Evolutionary conservation across 1,140 invertebrate species (phyloP).

Genomic region (Trissolcus basalis): DNA sequence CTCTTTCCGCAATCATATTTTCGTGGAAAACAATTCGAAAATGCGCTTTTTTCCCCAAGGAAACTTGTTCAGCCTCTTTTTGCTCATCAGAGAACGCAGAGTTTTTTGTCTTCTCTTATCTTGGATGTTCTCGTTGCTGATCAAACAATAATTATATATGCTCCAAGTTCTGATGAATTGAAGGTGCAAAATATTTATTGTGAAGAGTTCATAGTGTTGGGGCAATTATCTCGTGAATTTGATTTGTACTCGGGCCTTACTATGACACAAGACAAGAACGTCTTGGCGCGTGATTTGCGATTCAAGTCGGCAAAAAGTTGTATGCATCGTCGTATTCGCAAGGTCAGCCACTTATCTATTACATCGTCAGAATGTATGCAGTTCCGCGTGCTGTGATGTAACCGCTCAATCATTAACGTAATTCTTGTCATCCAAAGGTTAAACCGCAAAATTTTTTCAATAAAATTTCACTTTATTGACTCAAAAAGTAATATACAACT

Average conservation of each 20-base stretch:
- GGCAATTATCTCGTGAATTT: slow-evolving; percentile 28
- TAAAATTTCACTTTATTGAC: slow-evolving; percentile 11
- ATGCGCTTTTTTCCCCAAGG: too few relatives aligned
- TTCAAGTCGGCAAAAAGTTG: slow-evolving; percentile 54
- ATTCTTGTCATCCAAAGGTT: slow-evolving; percentile 65
- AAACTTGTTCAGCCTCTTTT: too few relatives aligned
- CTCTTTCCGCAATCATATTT: too few relatives aligned
- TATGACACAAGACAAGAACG: slow-evolving; percentile 36
- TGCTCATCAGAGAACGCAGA: too few relatives aligned
- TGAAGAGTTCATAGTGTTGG: not conserved
- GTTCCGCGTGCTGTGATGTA: slow-evolving; percentile 69
- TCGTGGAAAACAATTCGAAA: too few relatives aligned
- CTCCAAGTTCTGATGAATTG: not conserved
- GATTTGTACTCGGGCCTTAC: slow-evolving; percentile 27
- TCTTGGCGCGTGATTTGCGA: slow-evolving; percentile 38
- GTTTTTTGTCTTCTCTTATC: too few relatives aligned
- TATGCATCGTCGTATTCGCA: slow-evolving; percentile 57
- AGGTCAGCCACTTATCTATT: slow-evolving; percentile 66
- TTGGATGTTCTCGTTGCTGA: too few relatives aligned
- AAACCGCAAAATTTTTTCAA: slow-evolving; percentile 30
- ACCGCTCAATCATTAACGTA: slow-evolving; percentile 65
- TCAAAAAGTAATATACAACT: not conserved
- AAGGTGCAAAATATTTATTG: slow-evolving; percentile 3
- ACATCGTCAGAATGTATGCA: slow-evolving; percentile 55
- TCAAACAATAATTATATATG: too few relatives aligned